A percentile compares a stretch with the other conserved stretches of the same genome.
These are phyloP conservation scores for Lycocerus yunnanus DNA, from an alignment of 2,888 invertebrate genomes.

Conservation along the genomic window DNA sequence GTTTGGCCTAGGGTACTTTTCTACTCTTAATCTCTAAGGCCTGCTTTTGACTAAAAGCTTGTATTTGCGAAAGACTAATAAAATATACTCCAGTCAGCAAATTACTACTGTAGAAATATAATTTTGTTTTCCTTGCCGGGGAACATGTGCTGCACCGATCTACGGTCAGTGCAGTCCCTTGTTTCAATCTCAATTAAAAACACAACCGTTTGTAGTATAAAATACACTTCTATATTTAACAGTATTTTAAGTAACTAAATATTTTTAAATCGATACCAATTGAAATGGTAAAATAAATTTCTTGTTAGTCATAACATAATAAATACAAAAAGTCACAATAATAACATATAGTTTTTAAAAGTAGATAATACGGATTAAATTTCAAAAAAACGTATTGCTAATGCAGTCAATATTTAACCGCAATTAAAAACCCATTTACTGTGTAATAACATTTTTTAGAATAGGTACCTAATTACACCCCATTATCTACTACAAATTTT, in stretches of 20 bases:
- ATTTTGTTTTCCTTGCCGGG: background rate
- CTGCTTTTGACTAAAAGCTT: constrained; percentile 26
- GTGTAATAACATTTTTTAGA: background rate
- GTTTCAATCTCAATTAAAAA: background rate
- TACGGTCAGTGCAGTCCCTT: background rate
- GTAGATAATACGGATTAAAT: background rate
- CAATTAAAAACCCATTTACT: background rate
- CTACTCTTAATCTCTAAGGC: constrained; percentile 25
- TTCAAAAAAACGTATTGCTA: background rate
- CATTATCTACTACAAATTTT: background rate
- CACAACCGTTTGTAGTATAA: background rate
- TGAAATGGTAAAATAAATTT: too few species aligned
- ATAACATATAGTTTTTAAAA: background rate
- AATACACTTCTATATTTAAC: too few species aligned
- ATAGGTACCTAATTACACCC: background rate
- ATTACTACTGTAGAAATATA: constrained; percentile 4
- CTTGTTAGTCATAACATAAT: too few species aligned
- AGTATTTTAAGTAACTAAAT: too few species aligned
- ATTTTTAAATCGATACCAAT: too few species aligned
- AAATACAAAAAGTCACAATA: too few species aligned
- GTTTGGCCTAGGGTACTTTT: constrained; percentile 22
- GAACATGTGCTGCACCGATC: background rate
- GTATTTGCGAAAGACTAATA: constrained; percentile 28
- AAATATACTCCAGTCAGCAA: constrained; percentile 25
- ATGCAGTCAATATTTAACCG: background rate